Evolutionary conservation across 2,113 vertebrate species (phyloP).

Genomic region (Vombatus ursinus): DNA sequence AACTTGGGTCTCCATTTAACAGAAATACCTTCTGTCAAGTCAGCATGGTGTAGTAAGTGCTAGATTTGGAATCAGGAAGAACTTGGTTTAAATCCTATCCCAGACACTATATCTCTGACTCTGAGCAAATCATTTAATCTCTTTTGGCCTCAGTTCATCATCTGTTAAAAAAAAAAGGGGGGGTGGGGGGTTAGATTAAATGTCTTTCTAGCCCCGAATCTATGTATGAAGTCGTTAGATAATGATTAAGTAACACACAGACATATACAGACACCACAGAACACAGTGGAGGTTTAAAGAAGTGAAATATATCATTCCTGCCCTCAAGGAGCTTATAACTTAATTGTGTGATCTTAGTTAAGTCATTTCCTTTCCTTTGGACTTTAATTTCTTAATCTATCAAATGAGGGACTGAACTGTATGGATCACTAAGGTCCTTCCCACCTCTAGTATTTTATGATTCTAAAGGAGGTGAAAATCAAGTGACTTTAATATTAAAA

Average conservation of each 20-base stretch:
- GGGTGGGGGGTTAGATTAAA: background rate
- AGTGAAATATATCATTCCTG: background rate
- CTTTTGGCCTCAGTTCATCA: background rate
- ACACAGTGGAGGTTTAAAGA: background rate
- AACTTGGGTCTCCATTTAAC: background rate
- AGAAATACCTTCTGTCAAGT: background rate
- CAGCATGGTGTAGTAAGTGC: background rate
- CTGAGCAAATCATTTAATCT: background rate
- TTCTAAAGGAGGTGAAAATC: background rate
- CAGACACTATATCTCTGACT: background rate
- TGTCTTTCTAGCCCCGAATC: background rate
- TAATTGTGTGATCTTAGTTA: background rate
- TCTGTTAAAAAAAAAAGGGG: background rate
- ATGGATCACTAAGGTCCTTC: background rate
- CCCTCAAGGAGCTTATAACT: background rate
- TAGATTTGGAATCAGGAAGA: background rate
- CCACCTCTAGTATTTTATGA: background rate
- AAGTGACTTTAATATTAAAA: background rate
- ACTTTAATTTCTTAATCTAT: background rate
- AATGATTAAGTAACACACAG: background rate
- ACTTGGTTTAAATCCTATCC: background rate
- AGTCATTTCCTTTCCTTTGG: background rate
- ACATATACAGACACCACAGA: background rate
- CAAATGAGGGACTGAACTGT: background rate
- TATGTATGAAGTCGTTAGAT: background rate